Conservation (phyloP, 2,888 invertebrate species). For the Frankliniella fusca region DNA sequence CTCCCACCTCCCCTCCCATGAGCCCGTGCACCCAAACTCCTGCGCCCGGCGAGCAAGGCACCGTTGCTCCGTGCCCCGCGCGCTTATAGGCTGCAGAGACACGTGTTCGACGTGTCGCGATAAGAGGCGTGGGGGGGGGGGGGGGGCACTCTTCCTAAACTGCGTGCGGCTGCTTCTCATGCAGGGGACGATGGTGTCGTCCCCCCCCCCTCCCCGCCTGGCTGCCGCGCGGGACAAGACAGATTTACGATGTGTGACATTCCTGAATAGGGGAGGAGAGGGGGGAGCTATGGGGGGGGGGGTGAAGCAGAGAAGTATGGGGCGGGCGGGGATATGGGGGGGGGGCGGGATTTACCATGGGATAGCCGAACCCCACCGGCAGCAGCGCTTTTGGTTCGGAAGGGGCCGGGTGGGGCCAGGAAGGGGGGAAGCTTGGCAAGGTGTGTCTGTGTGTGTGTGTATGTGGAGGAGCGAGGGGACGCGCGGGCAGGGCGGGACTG, state of each 20-base stretch:
- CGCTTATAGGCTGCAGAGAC: too few relatives aligned
- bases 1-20: not conserved
- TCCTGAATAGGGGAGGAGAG: not conserved
- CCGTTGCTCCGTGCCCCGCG: too few relatives aligned
- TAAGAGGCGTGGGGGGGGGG: not conserved
- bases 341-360: not conserved
- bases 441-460: too few relatives aligned
- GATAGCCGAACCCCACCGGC: too few relatives aligned
- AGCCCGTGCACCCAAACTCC: not conserved
- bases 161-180: conserved; percentile 5
- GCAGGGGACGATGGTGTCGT: not conserved
- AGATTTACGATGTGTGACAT: conserved; percentile 26
- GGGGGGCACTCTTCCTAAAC: conserved; percentile 1
- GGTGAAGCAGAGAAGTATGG: too few relatives aligned
- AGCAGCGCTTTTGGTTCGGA: too few relatives aligned
- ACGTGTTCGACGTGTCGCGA: not conserved
- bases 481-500: not conserved
- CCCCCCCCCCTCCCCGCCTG: not conserved
- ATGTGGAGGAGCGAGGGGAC: not conserved
- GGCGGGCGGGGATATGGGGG: too few relatives aligned
- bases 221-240: conserved; percentile 1
- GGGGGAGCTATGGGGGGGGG: not conserved
- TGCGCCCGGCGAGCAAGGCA: too few relatives aligned
- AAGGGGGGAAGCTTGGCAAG: too few relatives aligned
- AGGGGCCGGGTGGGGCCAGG: too few relatives aligned